Evolutionary conservation across 1,140 invertebrate species (phyloP).

Genomic region (Tyrophagus putrescentiae): DNA sequence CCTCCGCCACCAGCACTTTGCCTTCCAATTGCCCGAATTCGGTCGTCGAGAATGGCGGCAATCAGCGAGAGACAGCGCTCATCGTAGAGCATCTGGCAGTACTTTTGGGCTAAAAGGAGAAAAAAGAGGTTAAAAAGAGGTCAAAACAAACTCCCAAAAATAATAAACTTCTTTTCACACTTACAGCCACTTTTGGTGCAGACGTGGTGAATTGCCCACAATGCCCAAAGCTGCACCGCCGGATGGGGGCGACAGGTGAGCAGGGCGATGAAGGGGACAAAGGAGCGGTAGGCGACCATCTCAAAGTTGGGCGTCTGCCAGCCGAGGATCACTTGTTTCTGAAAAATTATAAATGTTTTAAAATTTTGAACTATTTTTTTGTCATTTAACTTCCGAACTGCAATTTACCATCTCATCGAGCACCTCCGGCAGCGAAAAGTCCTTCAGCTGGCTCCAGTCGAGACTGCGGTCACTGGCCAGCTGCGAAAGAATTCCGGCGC

Average conservation of each 20-base stretch:
- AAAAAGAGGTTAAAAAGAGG: neutral
- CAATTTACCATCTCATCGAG: conserved; percentile 35
- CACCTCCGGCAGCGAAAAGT: conserved; percentile 37
- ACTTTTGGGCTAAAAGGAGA: conserved; percentile 7
- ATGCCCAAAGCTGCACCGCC: conserved; percentile 61
- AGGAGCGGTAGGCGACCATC: conserved; percentile 70
- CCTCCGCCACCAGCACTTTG: too few relatives aligned
- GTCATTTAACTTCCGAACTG: too few relatives aligned
- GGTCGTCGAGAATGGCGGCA: neutral
- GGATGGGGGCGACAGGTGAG: conserved; percentile 42
- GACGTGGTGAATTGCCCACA: conserved; percentile 69
- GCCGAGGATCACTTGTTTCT: conserved; percentile 44
- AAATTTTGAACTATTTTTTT: too few relatives aligned
- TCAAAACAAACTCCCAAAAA: neutral
- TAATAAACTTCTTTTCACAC: neutral
- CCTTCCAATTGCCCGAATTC: neutral
- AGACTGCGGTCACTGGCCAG: conserved; percentile 46
- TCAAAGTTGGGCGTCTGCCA: conserved; percentile 58
- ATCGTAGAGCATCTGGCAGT: conserved; percentile 6
- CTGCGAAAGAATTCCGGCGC: conserved; percentile 63
- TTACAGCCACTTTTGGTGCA: conserved; percentile 54
- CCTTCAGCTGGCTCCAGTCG: conserved; percentile 38
- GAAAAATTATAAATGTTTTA: too few relatives aligned
- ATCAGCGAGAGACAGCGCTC: neutral
- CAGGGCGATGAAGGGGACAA: conserved; percentile 58